These are phyloP conservation scores for Polymixis lichenea DNA, from an alignment of 2,888 invertebrate genomes.

Conservation along the genomic window DNA sequence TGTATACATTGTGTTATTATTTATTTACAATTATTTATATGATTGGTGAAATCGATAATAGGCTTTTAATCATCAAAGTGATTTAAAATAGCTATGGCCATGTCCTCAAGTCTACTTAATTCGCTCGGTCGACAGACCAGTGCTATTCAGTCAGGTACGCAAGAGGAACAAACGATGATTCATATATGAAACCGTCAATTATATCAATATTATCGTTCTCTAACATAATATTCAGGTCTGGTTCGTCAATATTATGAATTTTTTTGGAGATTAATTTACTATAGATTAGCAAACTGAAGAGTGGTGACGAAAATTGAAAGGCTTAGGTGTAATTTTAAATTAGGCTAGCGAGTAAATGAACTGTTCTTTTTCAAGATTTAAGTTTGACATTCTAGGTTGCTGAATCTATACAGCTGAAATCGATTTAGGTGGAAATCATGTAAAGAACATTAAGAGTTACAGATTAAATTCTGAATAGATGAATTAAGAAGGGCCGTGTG, in stretches of 20 bases:
- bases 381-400: neutral
- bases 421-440: neutral
- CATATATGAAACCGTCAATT: slow-evolving; percentile 27
- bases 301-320: slow-evolving; percentile 2
- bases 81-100: slow-evolving; percentile 14
- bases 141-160: slow-evolving; percentile 19
- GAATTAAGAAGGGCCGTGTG: no score
- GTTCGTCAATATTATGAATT: slow-evolving; percentile 42
- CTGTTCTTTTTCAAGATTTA: neutral
- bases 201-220: slow-evolving; percentile 54
- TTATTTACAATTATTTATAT: neutral
- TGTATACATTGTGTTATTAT: neutral
- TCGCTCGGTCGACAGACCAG: slow-evolving; percentile 4
- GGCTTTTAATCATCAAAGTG: neutral
- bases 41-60: slow-evolving; percentile 8
- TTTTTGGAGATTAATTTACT: slow-evolving; percentile 26
- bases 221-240: slow-evolving; percentile 37
- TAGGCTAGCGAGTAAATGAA: neutral
- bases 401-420: neutral
- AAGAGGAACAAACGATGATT: slow-evolving; percentile 33
- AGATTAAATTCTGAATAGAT: no score
- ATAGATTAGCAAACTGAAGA: slow-evolving; percentile 18
- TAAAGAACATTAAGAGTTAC: neutral
- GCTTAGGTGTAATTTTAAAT: neutral
- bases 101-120: neutral